Percentiles rank a stretch among this genome's conserved stretches.
Conservation (phyloP, 2,797 vertebrate genomes). For the Crypturellus tataupa region DNA sequence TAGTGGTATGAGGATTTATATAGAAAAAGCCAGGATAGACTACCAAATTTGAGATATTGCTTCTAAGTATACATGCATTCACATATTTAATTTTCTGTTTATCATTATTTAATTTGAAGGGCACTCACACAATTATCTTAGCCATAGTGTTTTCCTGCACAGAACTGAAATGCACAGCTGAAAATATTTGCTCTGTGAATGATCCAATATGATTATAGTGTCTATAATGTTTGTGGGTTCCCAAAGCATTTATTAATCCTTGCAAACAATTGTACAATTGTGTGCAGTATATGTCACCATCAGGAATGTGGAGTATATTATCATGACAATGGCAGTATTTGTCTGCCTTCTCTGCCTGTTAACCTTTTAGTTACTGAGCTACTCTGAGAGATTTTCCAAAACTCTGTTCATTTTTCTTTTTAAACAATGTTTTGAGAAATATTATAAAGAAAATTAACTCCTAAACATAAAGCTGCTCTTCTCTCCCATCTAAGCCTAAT, state of each 20-base stretch:
- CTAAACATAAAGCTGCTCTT: neutral
- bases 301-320: neutral
- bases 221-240: neutral
- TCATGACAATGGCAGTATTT: neutral
- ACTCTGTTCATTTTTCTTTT: neutral
- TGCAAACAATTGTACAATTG: neutral
- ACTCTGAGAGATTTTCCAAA: neutral
- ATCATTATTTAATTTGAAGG: neutral
- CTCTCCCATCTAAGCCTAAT: neutral
- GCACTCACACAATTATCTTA: neutral
- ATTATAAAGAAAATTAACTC: neutral
- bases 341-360: neutral
- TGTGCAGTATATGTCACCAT: neutral
- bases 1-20: neutral
- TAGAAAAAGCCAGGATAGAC: neutral
- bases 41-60: neutral
- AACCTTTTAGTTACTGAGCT: neutral
- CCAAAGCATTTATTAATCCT: neutral
- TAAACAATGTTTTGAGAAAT: neutral
- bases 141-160: neutral
- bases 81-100: neutral
- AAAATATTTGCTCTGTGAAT: neutral
- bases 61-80: neutral
- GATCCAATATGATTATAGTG: neutral
- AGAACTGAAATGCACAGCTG: neutral